phyloP scores from a whole-genome alignment of 1,140 invertebrate species.

The Dendrolimus kikuchii region DNA sequence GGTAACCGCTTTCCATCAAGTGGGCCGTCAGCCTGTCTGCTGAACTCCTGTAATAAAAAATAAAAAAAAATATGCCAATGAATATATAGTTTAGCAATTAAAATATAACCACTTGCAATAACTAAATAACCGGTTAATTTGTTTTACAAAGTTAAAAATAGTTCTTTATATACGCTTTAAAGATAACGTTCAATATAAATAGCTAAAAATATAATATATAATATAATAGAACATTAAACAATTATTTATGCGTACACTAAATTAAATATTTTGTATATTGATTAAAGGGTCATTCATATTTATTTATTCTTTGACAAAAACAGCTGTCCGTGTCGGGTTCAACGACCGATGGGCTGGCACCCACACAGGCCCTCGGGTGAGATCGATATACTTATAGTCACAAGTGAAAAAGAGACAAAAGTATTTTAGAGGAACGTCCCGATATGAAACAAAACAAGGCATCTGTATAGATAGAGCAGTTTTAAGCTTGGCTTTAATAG shows the following conservation, averaged over 20 bases:
- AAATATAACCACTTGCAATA: too few species aligned
- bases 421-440: constrained; percentile 25
- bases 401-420: constrained; percentile 21
- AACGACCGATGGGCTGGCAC: constrained; percentile 39
- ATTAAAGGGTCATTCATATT: constrained; percentile 5
- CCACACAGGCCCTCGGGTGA: constrained; percentile 28
- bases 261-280: background rate
- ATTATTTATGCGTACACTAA: background rate
- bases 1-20: too few species aligned
- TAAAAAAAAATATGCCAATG: too few species aligned
- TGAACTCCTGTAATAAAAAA: too few species aligned
- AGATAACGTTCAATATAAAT: too few species aligned
- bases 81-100: too few species aligned
- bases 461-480: background rate
- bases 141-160: too few species aligned
- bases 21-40: too few species aligned
- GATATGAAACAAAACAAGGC: background rate
- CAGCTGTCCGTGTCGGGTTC: constrained; percentile 45
- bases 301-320: constrained; percentile 36
- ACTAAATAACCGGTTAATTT: too few species aligned
- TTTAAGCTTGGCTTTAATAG: background rate
- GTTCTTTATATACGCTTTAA: too few species aligned
- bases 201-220: too few species aligned
- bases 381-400: constrained; percentile 13
- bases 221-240: too few species aligned